These are phyloP conservation scores for Sapajus apella DNA, from an alignment of 2,113 vertebrate genomes.

Conservation along the genomic window DNA sequence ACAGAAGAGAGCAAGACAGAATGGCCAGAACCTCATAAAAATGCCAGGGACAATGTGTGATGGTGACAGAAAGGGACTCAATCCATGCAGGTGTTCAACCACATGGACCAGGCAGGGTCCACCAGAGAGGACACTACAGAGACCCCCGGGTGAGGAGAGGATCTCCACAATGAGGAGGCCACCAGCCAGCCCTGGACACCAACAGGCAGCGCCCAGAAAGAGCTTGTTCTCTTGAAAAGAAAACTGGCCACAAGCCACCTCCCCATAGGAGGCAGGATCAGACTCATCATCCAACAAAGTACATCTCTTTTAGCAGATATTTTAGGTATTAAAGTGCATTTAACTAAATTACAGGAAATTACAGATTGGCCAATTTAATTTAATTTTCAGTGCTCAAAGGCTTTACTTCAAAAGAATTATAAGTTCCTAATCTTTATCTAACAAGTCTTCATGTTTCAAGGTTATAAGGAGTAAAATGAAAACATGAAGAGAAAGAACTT, in stretches of 20 bases:
- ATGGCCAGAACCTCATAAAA: neutral
- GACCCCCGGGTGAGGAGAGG: too few species aligned
- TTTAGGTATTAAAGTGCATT: neutral
- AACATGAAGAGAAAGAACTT: neutral
- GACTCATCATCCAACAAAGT: neutral
- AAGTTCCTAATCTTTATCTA: neutral
- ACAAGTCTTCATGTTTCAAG: neutral
- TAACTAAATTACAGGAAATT: constrained; percentile 19
- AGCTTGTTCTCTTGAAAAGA: neutral
- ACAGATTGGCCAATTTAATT: neutral
- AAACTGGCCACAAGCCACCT: neutral
- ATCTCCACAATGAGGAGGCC: neutral
- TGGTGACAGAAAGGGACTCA: neutral
- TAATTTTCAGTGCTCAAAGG: neutral
- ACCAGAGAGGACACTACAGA: neutral
- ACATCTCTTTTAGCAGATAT: neutral
- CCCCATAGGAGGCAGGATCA: neutral
- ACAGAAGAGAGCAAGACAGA: neutral
- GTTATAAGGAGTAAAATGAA: neutral
- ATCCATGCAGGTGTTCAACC: neutral
- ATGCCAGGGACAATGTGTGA: neutral
- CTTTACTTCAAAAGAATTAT: neutral
- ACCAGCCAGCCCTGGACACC: neutral
- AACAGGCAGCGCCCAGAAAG: rapidly evolving
- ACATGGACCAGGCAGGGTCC: rapidly evolving